Base-by-base conservation (phyloP, 2,888 invertebrate genomes). In the Oxytorus armatus region DNA sequence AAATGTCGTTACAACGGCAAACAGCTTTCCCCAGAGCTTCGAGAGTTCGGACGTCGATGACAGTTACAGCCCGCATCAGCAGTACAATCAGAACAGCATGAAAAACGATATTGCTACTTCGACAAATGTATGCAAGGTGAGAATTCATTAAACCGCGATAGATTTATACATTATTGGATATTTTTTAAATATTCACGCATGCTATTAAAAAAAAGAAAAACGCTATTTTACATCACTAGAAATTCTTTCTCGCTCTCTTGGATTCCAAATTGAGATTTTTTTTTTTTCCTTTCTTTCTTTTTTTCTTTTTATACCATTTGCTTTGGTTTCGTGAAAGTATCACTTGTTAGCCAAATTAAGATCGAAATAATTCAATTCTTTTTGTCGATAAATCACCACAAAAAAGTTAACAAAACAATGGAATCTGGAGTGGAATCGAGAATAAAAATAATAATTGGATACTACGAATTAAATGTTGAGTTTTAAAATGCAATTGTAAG, bases 71-170 rank as follows among this genome's bases (percentile, higher is more conserved):
- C 93, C 93, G 49, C 94, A 93, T 84, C 93, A 94, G 25, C 93
- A 93, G 77, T 92, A 93, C 74, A 93, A 91, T 86, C 93, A 92
- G 85, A 92, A 90, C 86, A 92, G 90, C 85, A 93, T 90, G 92
- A 93, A 89, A 89, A 92, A 87, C 86, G 92, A 90, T 87, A 93
- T 94, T 63, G 93, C 94, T 11, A 92, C 93, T 83, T 93, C 94
- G 57, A 95, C 95, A 76, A 95, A 96, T 91, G 96, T 96, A 76
- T 96, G 96, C 92, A 96, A 96, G 93, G 94, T 94, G 92, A 92
- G 91, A 83, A 81, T 74, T 66, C 29, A 57, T 75, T 65, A 39
- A 66, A 57, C 33, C 3, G 11, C 29, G 21, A 42, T 55, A 25
- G 53, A 51, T 66, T 51, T 53, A 18, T 59, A 36, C 8, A 51